These are phyloP conservation scores for Tetheella fluctuosa DNA, from an alignment of 2,888 invertebrate species.

Conservation along the genomic window DNA sequence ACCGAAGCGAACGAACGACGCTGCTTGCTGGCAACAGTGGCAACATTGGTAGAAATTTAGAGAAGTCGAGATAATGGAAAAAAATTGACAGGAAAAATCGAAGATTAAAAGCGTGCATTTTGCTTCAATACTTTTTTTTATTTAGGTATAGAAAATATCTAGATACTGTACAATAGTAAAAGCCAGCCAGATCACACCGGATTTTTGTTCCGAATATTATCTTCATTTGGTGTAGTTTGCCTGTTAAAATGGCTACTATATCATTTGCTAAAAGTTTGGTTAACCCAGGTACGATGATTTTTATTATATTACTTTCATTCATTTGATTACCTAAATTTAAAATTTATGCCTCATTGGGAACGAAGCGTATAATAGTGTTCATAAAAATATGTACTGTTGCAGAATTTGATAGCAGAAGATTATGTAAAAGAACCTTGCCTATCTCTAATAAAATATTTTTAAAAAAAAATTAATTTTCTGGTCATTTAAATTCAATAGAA, in stretches of 20 bases:
- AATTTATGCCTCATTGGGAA: constrained; percentile 12
- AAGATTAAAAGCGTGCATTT: background rate
- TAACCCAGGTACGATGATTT: constrained; percentile 66
- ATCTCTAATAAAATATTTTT: too few relatives aligned
- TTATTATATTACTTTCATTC: background rate
- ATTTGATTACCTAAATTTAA: background rate
- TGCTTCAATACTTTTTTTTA: background rate
- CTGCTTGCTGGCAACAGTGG: too few relatives aligned
- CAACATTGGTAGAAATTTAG: too few relatives aligned
- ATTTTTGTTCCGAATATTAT: background rate
- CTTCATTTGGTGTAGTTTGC: constrained; percentile 39
- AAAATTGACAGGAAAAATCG: background rate
- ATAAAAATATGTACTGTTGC: too few relatives aligned
- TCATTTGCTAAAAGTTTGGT: constrained; percentile 80
- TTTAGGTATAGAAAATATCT: background rate
- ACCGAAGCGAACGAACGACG: too few relatives aligned
- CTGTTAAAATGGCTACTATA: constrained; percentile 69
- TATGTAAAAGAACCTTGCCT: too few relatives aligned
- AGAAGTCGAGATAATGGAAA: too few relatives aligned
- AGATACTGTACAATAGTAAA: background rate
- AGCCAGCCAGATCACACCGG: background rate
- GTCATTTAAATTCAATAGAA: too few relatives aligned
- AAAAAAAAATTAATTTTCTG: too few relatives aligned
- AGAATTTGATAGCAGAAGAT: too few relatives aligned
- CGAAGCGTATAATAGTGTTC: too few relatives aligned